phyloP scores from a whole-genome alignment of 2,113 vertebrate genomes.

The Phylloscopus trochilus region DNA sequence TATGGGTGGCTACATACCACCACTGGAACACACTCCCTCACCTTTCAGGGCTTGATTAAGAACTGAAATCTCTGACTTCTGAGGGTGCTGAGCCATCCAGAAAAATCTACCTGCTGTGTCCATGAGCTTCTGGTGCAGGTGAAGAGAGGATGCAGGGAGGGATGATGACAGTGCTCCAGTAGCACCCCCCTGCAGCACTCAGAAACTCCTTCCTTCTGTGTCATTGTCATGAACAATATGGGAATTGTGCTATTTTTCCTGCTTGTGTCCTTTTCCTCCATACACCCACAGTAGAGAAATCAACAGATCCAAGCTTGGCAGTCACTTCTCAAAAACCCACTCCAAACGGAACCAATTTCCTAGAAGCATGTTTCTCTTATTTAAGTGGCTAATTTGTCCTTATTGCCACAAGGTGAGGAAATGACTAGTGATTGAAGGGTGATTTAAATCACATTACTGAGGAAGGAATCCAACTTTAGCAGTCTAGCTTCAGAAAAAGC shows the following conservation, averaged over 20 bases:
- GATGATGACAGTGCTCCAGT: rapidly evolving
- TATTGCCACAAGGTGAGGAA: neutral
- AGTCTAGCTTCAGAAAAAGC: neutral
- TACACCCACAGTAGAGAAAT: neutral
- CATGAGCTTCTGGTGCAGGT: neutral
- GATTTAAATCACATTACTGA: constrained; percentile 1
- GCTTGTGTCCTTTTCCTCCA: neutral
- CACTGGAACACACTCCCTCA: neutral
- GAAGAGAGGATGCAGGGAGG: neutral
- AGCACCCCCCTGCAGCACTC: neutral
- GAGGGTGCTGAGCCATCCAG: neutral
- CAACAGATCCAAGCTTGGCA: neutral
- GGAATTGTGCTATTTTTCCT: neutral
- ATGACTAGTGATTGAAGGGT: neutral
- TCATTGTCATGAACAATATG: rapidly evolving
- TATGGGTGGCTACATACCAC: rapidly evolving
- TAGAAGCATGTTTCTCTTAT: neutral
- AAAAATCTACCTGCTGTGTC: neutral
- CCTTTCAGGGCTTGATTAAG: neutral
- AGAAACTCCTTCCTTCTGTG: neutral
- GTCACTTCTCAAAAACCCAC: neutral
- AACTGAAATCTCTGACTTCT: neutral
- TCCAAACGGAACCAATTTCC: neutral
- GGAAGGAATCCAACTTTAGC: neutral
- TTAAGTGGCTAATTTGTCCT: neutral